phyloP scores from a whole-genome alignment of 2,113 vertebrate species.

The Carassius carassius region DNA sequence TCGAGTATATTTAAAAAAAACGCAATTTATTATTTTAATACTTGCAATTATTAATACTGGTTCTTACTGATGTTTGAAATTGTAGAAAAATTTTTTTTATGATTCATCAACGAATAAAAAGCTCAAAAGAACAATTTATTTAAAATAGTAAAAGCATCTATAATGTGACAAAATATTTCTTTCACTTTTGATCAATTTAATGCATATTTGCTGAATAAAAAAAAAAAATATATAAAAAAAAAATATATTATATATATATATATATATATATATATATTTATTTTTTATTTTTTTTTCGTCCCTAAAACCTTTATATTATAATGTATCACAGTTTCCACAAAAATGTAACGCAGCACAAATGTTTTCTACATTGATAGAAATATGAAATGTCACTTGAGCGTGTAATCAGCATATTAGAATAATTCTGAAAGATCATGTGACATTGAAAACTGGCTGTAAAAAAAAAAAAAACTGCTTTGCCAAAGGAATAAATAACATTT shows the following conservation, averaged over 20 bases:
- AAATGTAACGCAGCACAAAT: background rate
- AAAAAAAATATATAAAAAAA: too few species aligned
- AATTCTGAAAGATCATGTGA: background rate
- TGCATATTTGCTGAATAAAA: background rate
- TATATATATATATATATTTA: too few species aligned
- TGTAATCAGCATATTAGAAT: background rate
- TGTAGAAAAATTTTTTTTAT: background rate
- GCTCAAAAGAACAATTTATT: background rate
- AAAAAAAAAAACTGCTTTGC: background rate
- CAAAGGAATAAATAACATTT: background rate
- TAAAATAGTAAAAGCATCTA: background rate
- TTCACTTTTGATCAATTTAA: background rate
- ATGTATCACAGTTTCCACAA: background rate
- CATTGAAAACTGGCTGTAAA: background rate
- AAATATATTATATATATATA: fast-evolving
- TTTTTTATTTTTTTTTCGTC: background rate
- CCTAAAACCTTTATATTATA: background rate
- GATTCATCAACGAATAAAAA: too few species aligned
- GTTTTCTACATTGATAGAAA: too few species aligned
- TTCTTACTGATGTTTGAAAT: too few species aligned
- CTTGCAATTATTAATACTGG: too few species aligned
- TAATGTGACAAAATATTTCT: background rate
- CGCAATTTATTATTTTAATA: too few species aligned
- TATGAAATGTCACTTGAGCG: background rate
- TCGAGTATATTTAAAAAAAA: background rate